Conservation (phyloP, 2,888 invertebrate genomes). For the Tenthredo scrophulariae region DNA sequence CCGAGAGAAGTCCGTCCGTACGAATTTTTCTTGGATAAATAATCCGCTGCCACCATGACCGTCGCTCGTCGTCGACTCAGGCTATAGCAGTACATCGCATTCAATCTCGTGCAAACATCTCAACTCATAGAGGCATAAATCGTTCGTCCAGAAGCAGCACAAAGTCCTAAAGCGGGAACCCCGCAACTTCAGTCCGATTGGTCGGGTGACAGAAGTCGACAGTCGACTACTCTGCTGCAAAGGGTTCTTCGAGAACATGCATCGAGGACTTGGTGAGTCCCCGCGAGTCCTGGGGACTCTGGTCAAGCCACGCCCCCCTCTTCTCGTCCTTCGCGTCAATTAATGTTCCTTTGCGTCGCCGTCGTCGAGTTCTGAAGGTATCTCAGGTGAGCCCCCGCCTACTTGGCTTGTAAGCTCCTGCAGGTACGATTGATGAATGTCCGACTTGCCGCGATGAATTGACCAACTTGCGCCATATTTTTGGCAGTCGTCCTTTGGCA, state of each 20-base stretch:
- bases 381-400: constrained; percentile 53
- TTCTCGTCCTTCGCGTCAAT: constrained; percentile 71
- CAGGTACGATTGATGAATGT: constrained; percentile 73
- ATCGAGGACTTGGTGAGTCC: background rate
- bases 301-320: constrained; percentile 59
- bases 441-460: constrained; percentile 67
- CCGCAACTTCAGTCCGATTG: constrained; percentile 12
- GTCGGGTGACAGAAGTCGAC: constrained; percentile 41
- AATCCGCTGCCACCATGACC: constrained; percentile 22
- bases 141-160: constrained; percentile 58
- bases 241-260: constrained; percentile 56
- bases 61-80: background rate
- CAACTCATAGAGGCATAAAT: constrained; percentile 76
- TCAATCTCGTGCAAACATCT: constrained; percentile 76
- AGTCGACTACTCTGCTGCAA: constrained; percentile 73
- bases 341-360: constrained; percentile 73
- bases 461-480: constrained; percentile 62
- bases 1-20: background rate
- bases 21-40: constrained; percentile 25
- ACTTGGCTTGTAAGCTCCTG: background rate
- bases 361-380: constrained; percentile 60
- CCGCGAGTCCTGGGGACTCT: constrained; percentile 57
- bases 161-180: constrained; percentile 38
- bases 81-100: constrained; percentile 60
- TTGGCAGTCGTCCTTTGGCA: constrained; percentile 61